Evolutionary conservation across 1,140 invertebrate species (phyloP).

Genomic region (Sogatella furcifera): DNA sequence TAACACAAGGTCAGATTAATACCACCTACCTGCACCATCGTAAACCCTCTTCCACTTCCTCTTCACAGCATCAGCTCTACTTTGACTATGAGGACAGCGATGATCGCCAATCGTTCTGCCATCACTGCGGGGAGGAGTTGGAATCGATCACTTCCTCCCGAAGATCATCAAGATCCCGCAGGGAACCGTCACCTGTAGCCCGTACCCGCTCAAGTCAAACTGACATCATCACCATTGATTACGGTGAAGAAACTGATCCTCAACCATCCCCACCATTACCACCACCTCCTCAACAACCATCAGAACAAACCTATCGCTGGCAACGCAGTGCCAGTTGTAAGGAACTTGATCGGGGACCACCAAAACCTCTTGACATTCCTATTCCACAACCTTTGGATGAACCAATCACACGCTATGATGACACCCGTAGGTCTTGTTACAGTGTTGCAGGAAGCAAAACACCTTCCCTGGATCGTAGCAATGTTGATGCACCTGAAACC

Average conservation of each 20-base stretch:
- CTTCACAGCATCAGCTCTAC: neutral
- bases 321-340: constrained; percentile 64
- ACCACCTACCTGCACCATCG: neutral
- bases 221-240: constrained; percentile 27
- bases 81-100: neutral
- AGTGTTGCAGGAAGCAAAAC: constrained; percentile 23
- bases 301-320: constrained; percentile 43
- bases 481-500: constrained; percentile 29
- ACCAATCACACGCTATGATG: constrained; percentile 63
- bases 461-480: constrained; percentile 22
- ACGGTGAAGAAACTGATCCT: constrained; percentile 20
- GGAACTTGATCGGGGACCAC: constrained; percentile 21
- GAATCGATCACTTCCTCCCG: constrained; percentile 9
- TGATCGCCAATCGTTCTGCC: constrained; percentile 6
- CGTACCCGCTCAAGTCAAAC: constrained; percentile 23
- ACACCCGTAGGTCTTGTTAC: constrained; percentile 28
- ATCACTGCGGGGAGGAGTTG: constrained; percentile 11
- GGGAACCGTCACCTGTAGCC: neutral
- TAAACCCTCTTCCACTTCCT: neutral
- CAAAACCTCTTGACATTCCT: constrained; percentile 9
- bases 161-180: neutral
- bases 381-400: constrained; percentile 50
- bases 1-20: constrained; percentile 15
- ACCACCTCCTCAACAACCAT: neutral
- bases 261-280: no score